Conservation (phyloP, 2,113 vertebrate genomes). For the Megalops atlanticus region DNA sequence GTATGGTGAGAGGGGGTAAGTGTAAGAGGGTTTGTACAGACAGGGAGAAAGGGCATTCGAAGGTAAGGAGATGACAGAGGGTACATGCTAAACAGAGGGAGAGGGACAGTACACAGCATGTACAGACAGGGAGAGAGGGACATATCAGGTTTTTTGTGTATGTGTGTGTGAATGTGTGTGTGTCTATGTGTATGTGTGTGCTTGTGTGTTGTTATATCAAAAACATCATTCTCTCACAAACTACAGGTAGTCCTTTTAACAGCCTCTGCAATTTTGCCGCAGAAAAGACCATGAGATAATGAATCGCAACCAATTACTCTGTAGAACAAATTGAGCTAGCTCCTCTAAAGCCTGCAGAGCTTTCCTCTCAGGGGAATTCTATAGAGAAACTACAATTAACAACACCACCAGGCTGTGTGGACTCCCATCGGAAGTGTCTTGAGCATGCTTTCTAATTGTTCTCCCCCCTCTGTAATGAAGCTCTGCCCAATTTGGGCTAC, state of each 20-base stretch:
- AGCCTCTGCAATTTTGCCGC: neutral
- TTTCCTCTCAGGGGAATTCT: neutral
- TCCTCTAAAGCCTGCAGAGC: neutral
- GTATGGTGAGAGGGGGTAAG: no score
- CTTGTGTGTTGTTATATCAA: neutral
- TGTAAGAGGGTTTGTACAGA: no score
- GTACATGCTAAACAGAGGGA: conserved; percentile 4
- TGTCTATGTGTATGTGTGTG: neutral
- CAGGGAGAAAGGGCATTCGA: no score
- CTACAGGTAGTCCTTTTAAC: neutral
- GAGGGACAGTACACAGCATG: conserved; percentile 21
- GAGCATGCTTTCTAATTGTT: neutral
- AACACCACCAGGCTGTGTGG: no score
- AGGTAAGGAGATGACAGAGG: neutral
- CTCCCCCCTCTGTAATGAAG: neutral
- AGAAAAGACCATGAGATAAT: neutral
- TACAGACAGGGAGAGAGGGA: no score
- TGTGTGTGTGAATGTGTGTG: neutral
- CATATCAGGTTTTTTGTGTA: no score
- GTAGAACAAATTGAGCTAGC: neutral
- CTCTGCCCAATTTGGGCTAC: neutral
- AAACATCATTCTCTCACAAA: neutral
- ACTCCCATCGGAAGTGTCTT: neutral
- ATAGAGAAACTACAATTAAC: neutral
- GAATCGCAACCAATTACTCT: neutral